Conservation (phyloP, 2,888 invertebrate genomes). For the Cryptocephalus primarius region DNA sequence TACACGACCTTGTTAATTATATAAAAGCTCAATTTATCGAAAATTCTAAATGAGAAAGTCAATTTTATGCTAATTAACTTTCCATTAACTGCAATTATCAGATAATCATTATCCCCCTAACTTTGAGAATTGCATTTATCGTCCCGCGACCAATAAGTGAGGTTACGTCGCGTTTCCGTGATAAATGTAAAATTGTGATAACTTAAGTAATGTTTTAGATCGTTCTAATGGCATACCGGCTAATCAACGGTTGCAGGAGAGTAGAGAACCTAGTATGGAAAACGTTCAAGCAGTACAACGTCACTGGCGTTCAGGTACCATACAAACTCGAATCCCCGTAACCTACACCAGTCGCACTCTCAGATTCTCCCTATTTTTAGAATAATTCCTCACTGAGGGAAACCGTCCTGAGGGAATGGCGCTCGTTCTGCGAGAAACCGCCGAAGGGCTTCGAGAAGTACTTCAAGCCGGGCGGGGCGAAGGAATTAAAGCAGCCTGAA, state of each 20-base stretch:
- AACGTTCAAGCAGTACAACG: slow-evolving; percentile 28
- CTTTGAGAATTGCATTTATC: no score
- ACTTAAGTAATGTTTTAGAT: background rate
- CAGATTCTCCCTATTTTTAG: slow-evolving; percentile 27
- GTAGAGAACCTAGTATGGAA: slow-evolving; percentile 41
- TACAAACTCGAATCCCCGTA: background rate
- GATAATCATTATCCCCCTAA: no score
- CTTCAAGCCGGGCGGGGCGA: slow-evolving; percentile 53
- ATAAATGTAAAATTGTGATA: no score
- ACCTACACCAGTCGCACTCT: background rate
- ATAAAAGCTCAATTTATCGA: no score
- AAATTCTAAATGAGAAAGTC: no score
- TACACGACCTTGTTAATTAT: no score
- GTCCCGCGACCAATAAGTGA: no score
- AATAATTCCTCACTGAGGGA: slow-evolving; percentile 44
- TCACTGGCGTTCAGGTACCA: slow-evolving; percentile 27
- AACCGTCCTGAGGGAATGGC: slow-evolving; percentile 49
- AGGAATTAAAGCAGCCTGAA: slow-evolving; percentile 36
- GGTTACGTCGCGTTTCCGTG: no score
- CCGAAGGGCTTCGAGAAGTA: slow-evolving; percentile 94
- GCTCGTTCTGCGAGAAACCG: slow-evolving; percentile 60
- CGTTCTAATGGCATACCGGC: slow-evolving; percentile 49
- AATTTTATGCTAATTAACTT: no score
- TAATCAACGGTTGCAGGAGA: slow-evolving; percentile 46
- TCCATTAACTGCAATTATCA: no score